These are phyloP conservation scores for Colistium nudipinnis DNA, from an alignment of 2,113 vertebrate species.

Conservation along the genomic window DNA sequence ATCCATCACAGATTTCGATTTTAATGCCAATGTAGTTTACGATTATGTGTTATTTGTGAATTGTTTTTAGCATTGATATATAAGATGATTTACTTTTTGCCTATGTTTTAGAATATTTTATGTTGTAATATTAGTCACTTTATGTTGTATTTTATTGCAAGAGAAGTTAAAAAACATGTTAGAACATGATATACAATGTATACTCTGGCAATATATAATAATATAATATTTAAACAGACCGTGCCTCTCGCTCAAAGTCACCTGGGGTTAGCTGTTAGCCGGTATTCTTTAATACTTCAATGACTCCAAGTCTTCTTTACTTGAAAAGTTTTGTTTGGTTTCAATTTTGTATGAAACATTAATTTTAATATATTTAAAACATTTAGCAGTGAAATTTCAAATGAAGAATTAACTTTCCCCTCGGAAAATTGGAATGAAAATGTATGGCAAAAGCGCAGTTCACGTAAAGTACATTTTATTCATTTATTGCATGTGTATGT, in stretches of 20 bases:
- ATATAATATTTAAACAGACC: too few species aligned
- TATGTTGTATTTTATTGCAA: neutral
- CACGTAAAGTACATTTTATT: neutral
- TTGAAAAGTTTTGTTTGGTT: neutral
- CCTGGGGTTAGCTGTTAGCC: too few species aligned
- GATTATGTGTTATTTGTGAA: neutral
- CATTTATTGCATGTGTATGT: conserved; percentile 12
- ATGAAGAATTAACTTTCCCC: neutral
- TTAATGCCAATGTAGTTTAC: too few species aligned
- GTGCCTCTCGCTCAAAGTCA: too few species aligned
- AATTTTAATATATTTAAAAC: neutral
- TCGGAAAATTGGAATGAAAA: neutral
- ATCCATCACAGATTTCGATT: too few species aligned
- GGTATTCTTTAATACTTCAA: neutral
- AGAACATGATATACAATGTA: too few species aligned
- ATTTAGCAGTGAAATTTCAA: neutral
- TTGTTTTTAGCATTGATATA: neutral
- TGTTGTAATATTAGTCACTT: neutral
- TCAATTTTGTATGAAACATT: neutral
- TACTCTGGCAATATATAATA: neutral
- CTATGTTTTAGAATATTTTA: neutral
- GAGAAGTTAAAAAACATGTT: too few species aligned
- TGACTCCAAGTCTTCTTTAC: neutral
- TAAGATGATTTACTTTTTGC: neutral
- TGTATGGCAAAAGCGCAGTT: neutral